Base-by-base conservation (phyloP, 2,888 invertebrate species). In the Lasius fuliginosus region DNA sequence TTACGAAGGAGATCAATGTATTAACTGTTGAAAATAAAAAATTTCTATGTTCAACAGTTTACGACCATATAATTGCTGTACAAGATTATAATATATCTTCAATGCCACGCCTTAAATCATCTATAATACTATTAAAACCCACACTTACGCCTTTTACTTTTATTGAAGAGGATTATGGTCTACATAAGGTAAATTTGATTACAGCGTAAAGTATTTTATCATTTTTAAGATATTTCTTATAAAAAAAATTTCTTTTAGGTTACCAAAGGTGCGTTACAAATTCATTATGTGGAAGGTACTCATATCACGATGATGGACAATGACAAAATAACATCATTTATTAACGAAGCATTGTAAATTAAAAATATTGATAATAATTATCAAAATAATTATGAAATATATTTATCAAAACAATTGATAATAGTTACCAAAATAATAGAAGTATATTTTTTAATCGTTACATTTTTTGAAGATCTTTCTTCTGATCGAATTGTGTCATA, bases 21-120 rank as follows among this genome's bases (percentile, higher is more conserved):
- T 2, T 88, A 12, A 46, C n/a, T 11, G 23, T 12, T 9, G n/a
- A 65, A 23, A 40, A 33, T 42, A 1, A 33, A 30, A 69, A n/a
- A 53, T 8, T 15, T 9, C 5, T 53, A 8, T 69, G 23, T 30
- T 33, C 33, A 49, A 95, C 96, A n/a, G 0, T 69, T 3, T 69
- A 69, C 4, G 23, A 69, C 1, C n/a, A 69, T 33, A 11, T 53
- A 33, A 6, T 30, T 0, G 49, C 49, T 53, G 1, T 53, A 15
- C 9, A n/a, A 12, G 11, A 33, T 18, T 69, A 69, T 30, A 8
- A 69, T n/a, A 12, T 27, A 6, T 15, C 46, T 18, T 15, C 3
- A 8, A 3, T 46, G 30, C 27, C 46, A 6, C 8, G 4, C 3
- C 3, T 67, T 15, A 46, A 12, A 46, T 67, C 68, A 46, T 40